Conservation (phyloP, 2,113 vertebrate species). For the Nanger granti region DNA sequence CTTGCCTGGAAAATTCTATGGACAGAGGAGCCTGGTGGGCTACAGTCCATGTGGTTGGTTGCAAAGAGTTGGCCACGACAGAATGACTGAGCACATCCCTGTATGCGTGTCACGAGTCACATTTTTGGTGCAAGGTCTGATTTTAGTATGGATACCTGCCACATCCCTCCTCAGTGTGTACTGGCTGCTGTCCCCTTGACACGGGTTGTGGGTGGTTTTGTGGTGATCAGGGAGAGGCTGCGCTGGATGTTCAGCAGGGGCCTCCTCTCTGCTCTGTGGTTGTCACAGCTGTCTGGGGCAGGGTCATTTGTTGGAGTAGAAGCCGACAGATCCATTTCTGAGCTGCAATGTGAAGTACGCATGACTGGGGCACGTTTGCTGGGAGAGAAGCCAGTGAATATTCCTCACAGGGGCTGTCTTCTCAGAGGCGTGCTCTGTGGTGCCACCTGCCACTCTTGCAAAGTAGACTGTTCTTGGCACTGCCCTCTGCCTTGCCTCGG, state of each 20-base stretch:
- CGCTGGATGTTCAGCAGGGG: not conserved
- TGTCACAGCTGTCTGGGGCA: not conserved
- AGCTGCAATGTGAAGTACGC: not conserved
- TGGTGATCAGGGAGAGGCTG: not conserved
- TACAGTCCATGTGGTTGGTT: accelerated
- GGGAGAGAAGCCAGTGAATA: not conserved
- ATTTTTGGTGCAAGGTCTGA: not conserved
- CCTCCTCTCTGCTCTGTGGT: not conserved
- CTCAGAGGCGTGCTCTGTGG: not conserved
- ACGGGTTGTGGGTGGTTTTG: not conserved
- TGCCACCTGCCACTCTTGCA: not conserved
- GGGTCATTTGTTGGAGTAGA: not conserved
- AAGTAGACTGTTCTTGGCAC: not conserved
- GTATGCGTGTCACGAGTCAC: not conserved
- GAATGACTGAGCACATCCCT: not conserved
- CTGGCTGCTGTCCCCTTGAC: too few relatives aligned
- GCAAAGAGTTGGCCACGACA: not conserved
- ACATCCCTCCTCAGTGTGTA: not conserved
- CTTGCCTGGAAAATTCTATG: not conserved
- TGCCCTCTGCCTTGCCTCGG: not conserved
- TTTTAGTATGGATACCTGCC: not conserved
- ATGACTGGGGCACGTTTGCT: not conserved
- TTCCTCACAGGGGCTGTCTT: not conserved
- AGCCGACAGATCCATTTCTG: not conserved
- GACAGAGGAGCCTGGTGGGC: not conserved